These are phyloP conservation scores for Ctenochaetus hawaiiensis DNA, from an alignment of 2,797 vertebrate species.

Conservation along the genomic window DNA sequence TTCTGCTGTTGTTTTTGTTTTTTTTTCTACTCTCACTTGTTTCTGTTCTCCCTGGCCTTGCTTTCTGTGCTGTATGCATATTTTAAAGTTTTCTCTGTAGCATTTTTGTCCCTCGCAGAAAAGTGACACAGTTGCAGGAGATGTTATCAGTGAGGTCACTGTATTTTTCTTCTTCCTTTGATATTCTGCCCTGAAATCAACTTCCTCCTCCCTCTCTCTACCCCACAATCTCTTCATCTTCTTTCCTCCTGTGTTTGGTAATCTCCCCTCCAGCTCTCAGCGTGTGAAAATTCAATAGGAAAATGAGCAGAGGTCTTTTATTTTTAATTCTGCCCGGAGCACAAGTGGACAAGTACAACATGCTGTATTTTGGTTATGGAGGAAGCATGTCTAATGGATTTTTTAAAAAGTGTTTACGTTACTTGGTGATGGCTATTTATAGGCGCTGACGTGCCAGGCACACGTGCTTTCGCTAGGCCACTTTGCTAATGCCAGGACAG, in stretches of 20 bases:
- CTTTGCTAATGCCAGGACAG: constrained; percentile 52
- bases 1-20: constrained; percentile 33
- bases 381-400: constrained; percentile 69
- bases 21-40: constrained; percentile 13
- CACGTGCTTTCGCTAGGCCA: constrained; percentile 62
- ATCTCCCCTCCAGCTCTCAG: constrained; percentile 58
- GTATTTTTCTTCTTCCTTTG: constrained; percentile 63
- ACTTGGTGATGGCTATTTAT: constrained; percentile 76
- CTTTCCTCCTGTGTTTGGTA: constrained; percentile 49
- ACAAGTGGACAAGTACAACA: constrained; percentile 39
- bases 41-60: constrained; percentile 8
- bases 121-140: constrained; percentile 67
- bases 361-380: constrained; percentile 32
- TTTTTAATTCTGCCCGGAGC: constrained; percentile 43
- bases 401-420: constrained; percentile 67
- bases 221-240: constrained; percentile 58
- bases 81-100: constrained; percentile 75
- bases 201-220: constrained; percentile 52
- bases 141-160: constrained; percentile 80
- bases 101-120: constrained; percentile 49
- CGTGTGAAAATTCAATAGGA: constrained; percentile 49
- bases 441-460: constrained; percentile 60
- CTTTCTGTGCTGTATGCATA: constrained; percentile 26
- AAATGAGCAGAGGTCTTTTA: constrained; percentile 47
- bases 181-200: constrained; percentile 70